Base-by-base conservation (phyloP, 1,140 invertebrate genomes). In the Papilio polytes region DNA sequence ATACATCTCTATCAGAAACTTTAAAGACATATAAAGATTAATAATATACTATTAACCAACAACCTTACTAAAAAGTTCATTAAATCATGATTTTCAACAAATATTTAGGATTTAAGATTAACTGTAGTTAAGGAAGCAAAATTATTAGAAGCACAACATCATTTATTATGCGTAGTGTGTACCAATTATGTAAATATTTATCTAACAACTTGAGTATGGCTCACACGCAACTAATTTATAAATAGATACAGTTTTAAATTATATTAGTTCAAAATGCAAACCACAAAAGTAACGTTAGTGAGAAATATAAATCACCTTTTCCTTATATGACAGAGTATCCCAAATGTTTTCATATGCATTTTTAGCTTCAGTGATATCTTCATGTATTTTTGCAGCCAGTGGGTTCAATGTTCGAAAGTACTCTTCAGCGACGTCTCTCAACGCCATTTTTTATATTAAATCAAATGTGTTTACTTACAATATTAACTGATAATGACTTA, bases 331-430 rank as follows among this genome's bases (percentile, higher is more conserved):
- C 3, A 98, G 88, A 18, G 96, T 96, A 82, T 96, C 95, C 97
- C 97, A 98, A 15, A 97, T 93, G 76, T 96, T 96, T 92, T 97
- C 97, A 82, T 97, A 97, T 3, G 96, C 96, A 83, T 96, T 96
- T 88, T 96, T 97, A 2, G 96, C 96, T 79, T 97, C 96, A 3
- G 95, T 93, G 46, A 98, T 96, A 91, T 98, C 97, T 80, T 96
- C 95, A 78, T 96, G 95, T 77, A 98, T 97, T 89, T 97, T 96
- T 51, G 95, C 93, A 22, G 97, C 97, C 72, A 97, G 92, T 0
- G 97, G 95, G 93, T 97, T 98, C 80, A 97, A 95, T 70, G 95
- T 96, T 73, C 96, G 96, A 87, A 97, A 97, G 93, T 98, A 98
- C 74, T 97, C 96, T 63, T 97, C 96, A 15, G 97, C 97, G 51